Evolutionary conservation across 2,113 vertebrate species (phyloP).

Genomic region (Saccopteryx leptura): DNA sequence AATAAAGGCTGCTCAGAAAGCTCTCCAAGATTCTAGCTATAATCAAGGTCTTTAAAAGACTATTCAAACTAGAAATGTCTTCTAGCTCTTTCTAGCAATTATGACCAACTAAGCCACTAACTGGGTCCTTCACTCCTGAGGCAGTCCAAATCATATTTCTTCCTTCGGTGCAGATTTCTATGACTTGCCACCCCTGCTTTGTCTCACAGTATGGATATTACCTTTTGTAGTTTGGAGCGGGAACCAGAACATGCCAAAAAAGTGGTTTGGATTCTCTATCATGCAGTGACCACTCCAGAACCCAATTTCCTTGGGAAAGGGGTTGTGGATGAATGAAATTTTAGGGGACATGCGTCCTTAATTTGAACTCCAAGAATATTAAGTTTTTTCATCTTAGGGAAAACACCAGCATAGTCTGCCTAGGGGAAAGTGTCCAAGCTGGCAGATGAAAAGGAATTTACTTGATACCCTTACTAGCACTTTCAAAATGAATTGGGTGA

Average conservation of each 20-base stretch:
- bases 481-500: neutral
- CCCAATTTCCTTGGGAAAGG: constrained; percentile 15
- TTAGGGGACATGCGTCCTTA: neutral
- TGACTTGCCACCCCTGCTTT: neutral
- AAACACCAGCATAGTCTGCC: neutral
- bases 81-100: neutral
- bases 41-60: neutral
- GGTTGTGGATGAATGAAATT: neutral
- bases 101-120: neutral
- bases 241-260: neutral
- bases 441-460: constrained; percentile 1
- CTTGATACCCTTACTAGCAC: neutral
- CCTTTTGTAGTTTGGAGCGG: neutral
- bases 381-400: neutral
- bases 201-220: neutral
- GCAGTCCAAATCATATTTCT: neutral
- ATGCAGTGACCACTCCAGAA: neutral
- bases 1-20: neutral
- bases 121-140: neutral
- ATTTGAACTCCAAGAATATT: constrained; percentile 3
- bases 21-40: constrained; percentile 9
- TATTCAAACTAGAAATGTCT: neutral
- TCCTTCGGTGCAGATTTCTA: neutral
- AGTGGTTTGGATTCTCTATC: neutral
- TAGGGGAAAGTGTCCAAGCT: neutral